Base-by-base conservation (phyloP, 2,797 vertebrate genomes). In the Saguinus oedipus region DNA sequence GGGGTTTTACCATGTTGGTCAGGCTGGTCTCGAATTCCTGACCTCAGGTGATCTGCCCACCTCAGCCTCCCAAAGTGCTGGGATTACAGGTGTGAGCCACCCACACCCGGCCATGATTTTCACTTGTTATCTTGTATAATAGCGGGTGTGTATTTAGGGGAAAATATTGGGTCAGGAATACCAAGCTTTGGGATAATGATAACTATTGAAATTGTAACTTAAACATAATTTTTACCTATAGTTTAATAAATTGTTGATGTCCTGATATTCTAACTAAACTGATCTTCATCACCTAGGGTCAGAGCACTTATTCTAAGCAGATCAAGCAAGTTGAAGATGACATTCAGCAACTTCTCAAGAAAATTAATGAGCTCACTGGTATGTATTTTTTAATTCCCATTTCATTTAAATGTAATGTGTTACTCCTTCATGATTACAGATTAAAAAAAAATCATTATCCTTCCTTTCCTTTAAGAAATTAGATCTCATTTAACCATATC, bases 301-400 rank as follows among this genome's bases (percentile, higher is more conserved):
- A 99, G 98, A 99, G 99, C 98, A 99, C 99, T 0, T 99, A 99
- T 93, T 99, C 99, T 3, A 99, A 99, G 96, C 99, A 99, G 98
- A 99, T 99, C 97, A 99, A 99, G 97, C 99, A 99, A 97, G 99
- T 99, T 27, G 99, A 99, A 96, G 99, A 99, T 99, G 99, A 99
- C 96, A 99, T 99, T 97, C 99, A 99, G 59, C 99, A 99, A 86
- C 99, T 99, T 61, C 99, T 99, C 93, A 99, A 99, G 98, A 99
- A 99, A 98, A 99, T 99, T 97, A 99, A 99, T 91, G 99, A 99
- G 97, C 99, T 99, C 59, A 99, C 99, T 90, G 99, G 99, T 99
- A 98, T 24, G 95, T 92, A 90, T 89, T 61, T 93, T 90, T 50
- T 46, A 55, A 94, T 90, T 86, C 3, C 22, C 39, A 1, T 94